Evolutionary conservation across 2,888 invertebrate species (phyloP), one percentile per base, ranked within the genome.

Genomic region (Tenodera sinensis): DNA sequence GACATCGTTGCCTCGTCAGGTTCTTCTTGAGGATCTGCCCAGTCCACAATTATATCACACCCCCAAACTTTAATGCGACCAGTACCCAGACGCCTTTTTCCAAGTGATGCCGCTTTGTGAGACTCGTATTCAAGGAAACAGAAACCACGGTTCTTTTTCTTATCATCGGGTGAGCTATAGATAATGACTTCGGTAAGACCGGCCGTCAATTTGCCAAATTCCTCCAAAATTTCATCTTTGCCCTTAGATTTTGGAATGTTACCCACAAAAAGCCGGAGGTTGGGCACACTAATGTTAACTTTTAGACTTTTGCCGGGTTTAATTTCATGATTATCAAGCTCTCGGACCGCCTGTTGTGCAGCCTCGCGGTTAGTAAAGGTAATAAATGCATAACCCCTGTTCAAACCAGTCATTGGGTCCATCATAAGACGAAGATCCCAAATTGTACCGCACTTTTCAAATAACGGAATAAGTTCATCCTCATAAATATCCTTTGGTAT

Each of bases 191-290:
- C 99, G 93, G 97, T 96, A 93, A 99, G 96, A 94, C 99, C 99
- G 94, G 99, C 99, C 98, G 99, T 98, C 96, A 98, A 97, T 97
- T 99, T 99, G 97, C 98, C 97, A 97, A 99, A 99, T 97, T 99
- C 99, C 96, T 99, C 99, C 96, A 98, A 97, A 96, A 99, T 99
- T 97, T 99, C 99, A 96, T 99, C 99, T 98, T 98, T 99, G 96
- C 98, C 98, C 97, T 99, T 99, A 95, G 98, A 99, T 97, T 99
- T 99, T 96, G 99, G 99, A 97, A 99, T 99, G 97, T 99, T 99
- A 96, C 99, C 99, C 96, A 99, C 98, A 97, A 99, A 99, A 95
- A 99, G 98, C 96, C 99, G 98, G 95, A 99, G 98, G 96, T 99
- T 99, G 96, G 99, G 99, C 96, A 99, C 98, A 95, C 99, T 99